phyloP scores from a whole-genome alignment of 2,113 vertebrate genomes.

The Emydocephalus ijimae region DNA sequence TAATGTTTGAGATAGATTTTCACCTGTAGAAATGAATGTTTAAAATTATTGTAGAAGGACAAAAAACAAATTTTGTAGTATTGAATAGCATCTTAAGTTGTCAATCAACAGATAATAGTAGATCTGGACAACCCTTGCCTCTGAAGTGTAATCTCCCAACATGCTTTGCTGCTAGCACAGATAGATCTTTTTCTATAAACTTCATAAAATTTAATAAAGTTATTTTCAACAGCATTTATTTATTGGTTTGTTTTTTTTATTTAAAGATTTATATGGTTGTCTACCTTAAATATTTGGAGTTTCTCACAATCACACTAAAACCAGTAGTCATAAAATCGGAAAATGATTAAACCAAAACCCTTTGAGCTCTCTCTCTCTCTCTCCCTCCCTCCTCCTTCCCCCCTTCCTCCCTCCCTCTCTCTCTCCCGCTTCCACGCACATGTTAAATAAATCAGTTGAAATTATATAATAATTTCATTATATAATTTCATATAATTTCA shows the following conservation, averaged over 20 bases:
- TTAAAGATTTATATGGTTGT: background rate
- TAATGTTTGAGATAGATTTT: background rate
- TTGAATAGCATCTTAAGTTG: background rate
- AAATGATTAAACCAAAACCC: background rate
- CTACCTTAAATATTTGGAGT: background rate
- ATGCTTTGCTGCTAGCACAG: background rate
- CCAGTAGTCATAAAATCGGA: background rate
- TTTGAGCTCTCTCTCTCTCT: background rate
- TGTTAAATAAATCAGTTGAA: background rate
- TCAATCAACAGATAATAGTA: background rate
- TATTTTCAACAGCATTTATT: background rate
- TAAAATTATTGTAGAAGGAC: background rate
- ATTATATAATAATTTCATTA: background rate
- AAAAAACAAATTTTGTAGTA: background rate
- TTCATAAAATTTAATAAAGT: slow-evolving; percentile 12
- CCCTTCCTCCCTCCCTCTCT: no score
- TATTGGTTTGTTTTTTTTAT: background rate
- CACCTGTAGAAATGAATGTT: background rate
- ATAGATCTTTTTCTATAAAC: background rate
- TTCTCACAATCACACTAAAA: background rate
- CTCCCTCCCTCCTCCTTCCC: no score
- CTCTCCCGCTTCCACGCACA: background rate
- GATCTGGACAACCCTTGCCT: background rate
- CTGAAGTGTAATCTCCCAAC: background rate
- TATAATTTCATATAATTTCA: no score